A percentile compares a stretch with the other conserved stretches of the same genome.
Evolutionary conservation across 92 coral and sea anemone species (phyloP).

Genomic region (Scolanthus callimorphus): DNA sequence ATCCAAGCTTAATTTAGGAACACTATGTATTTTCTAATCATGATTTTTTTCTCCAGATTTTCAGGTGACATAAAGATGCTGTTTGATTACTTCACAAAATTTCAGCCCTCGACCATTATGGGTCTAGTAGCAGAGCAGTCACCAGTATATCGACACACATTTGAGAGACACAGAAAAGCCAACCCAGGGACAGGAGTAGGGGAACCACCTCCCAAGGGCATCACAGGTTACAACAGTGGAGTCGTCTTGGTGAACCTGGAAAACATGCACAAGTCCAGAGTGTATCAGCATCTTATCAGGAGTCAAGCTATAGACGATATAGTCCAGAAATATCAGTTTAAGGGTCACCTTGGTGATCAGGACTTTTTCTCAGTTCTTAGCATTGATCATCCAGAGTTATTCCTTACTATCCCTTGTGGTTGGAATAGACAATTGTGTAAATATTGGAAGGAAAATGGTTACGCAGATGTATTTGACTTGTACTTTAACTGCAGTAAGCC

Average conservation of each 20-base stretch:
- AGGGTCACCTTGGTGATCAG: constrained; percentile 90
- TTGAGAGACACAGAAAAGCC: constrained; percentile 39
- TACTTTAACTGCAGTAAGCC: constrained; percentile 72
- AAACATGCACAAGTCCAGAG: constrained; percentile 55
- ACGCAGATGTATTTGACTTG: constrained; percentile 53
- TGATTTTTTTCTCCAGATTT: constrained; percentile 47
- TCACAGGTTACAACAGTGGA: constrained; percentile 90
- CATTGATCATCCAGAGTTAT: constrained; percentile 65
- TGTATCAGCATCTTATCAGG: constrained; percentile 40
- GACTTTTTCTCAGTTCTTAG: constrained; percentile 73
- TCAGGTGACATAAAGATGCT: constrained; percentile 72
- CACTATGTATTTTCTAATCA: too few relatives aligned
- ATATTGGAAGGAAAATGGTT: constrained; percentile 79
- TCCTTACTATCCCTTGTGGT: constrained; percentile 73
- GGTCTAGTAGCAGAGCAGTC: constrained; percentile 84
- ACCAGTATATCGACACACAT: constrained; percentile 75
- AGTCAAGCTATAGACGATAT: constrained; percentile 35
- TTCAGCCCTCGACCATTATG: constrained; percentile 56
- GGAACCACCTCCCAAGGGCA: constrained; percentile 80
- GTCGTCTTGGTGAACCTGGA: constrained; percentile 61
- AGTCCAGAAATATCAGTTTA: constrained; percentile 52
- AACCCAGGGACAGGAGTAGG: constrained; percentile 73
- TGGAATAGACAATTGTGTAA: constrained; percentile 94
- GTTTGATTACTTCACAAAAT: constrained; percentile 66
- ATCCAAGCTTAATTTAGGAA: too few relatives aligned